Base-by-base conservation (phyloP, 2,888 invertebrate species). In the Catocala nupta region DNA sequence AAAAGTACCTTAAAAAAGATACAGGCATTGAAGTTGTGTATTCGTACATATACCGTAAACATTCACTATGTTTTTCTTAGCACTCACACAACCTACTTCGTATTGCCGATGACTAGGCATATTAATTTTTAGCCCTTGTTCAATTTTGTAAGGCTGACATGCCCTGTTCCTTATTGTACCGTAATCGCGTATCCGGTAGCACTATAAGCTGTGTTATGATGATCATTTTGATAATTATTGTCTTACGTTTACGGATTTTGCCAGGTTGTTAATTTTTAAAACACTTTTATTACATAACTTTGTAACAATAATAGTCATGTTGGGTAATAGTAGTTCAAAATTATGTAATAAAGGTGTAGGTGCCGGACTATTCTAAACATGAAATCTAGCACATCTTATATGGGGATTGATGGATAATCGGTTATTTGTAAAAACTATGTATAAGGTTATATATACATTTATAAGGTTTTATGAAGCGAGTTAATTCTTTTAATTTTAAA, bases 121-220 rank as follows among this genome's bases (percentile, higher is more conserved):
- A 72, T 78, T 79, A 73, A 70, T 76, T 81, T 80, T 82, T 76
- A 75, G 77, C 79, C 80, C 80, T 70, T 75, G 68, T 74, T 71
- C 72, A 75, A 75, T 79, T 73, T 73, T 70, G 68, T 65, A 70
- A 69, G 57, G 70, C 65, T 72, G 67, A 61, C 65, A 59, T 56
- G 73, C 49, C 67, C 70, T 75, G 68, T 65, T 73, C 67, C 13
- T 42, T 42, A 36, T 53, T 11, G 34, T 48, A 49, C 63, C 54
- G 55, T 25, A 51, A 48, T 45, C 33, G 33, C 43, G 52, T 52
- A 48, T n/a, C 10, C 43, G 11, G 12, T 12, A 34, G 48, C 36
- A 48, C 25, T 42, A 48, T 12, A 12, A 50, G 63, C 80, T 65
- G 33, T 63, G 73, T 80, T 81, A 81, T 63, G 67, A 65, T 77